A percentile compares a stretch with the other conserved stretches of the same genome.
These are phyloP conservation scores for Copidosoma floridanum DNA, from an alignment of 1,140 invertebrate genomes.

Conservation along the genomic window DNA sequence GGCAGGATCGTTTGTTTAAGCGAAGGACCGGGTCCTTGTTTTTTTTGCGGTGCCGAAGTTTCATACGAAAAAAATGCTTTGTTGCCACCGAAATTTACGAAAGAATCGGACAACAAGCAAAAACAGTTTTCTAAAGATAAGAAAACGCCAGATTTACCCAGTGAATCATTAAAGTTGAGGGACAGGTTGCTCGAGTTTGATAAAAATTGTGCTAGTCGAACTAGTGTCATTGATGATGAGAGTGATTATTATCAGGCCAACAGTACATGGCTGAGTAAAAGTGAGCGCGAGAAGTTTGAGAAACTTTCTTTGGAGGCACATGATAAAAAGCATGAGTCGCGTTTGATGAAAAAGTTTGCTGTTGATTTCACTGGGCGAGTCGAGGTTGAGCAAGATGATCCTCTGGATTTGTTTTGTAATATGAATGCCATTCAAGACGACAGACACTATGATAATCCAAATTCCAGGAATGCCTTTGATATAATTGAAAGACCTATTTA, in stretches of 20 bases:
- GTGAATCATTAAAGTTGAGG: conserved; percentile 11
- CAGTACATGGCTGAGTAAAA: conserved; percentile 76
- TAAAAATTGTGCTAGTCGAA: conserved; percentile 67
- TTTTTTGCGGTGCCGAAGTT: conserved; percentile 85
- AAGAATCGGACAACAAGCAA: background rate
- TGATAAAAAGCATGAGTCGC: conserved; percentile 69
- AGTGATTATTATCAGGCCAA: conserved; percentile 86
- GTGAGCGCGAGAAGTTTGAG: conserved; percentile 68
- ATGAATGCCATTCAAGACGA: conserved; percentile 27
- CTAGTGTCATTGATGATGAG: conserved; percentile 92
- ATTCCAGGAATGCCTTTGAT: background rate
- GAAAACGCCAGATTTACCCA: conserved; percentile 56
- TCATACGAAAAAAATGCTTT: background rate
- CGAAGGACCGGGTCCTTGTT: conserved; percentile 94
- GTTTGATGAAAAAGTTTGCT: conserved; percentile 67
- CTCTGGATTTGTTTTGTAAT: conserved; percentile 27
- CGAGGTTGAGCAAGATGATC: conserved; percentile 49
- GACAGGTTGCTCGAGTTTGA: conserved; percentile 22
- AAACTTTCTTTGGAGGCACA: conserved; percentile 71
- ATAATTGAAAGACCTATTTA: conserved; percentile 2
- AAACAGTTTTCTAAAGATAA: background rate
- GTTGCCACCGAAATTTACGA: background rate
- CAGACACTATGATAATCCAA: conserved; percentile 2
- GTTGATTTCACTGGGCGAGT: conserved; percentile 81
- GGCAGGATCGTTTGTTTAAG: conserved; percentile 93